Evolutionary conservation across 1,140 invertebrate species (phyloP), one percentile per base, ranked within the genome.

Genomic region (Bombyx mori): DNA sequence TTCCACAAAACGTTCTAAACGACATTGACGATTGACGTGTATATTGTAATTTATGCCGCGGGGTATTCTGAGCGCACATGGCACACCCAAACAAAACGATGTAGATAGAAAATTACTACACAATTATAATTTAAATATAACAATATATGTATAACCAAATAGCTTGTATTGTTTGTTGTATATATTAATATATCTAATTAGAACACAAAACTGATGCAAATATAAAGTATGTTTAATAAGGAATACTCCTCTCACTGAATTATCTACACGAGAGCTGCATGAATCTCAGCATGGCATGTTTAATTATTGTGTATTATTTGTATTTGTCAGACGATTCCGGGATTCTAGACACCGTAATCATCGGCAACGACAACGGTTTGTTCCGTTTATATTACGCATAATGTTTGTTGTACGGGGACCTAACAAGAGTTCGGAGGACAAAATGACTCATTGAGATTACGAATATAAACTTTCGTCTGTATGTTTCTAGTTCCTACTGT

Each of bases 241-340:
- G 26, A 5, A 35, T 35, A 3, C 26, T 5, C 10, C 44, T 18
- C 12, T 18, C 43, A 44, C 44, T 10, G 57, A 54, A 58, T 57
- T 62, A 54, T 65, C 47, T 61, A 57, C 67, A 62, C 64, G 69
- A 74, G 70, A 79, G 71, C 73, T 76, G 81, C 79, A 86, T 82
- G 79, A 78, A 60, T 71, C 75, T 68, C 62, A 66, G 83, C 83
- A 86, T 86, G 82, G 83, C 83, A 86, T 86, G 83, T 73, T 84
- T 81, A 74, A 69, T 76, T 67, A 73, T 78, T 82, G 69, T 86
- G 71, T 82, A 35, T 35, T 35, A 35, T 35, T 35, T 35, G 26
- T 35, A 72, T 85, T 86, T 87, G 77, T 85, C 82, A 87, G 84
- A 83, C 79, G 67, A 84, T 87, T 80, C 80, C 84, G 69, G 82